These are phyloP conservation scores for Ruditapes philippinarum DNA, from an alignment of 1,140 invertebrate species.

Conservation along the genomic window DNA sequence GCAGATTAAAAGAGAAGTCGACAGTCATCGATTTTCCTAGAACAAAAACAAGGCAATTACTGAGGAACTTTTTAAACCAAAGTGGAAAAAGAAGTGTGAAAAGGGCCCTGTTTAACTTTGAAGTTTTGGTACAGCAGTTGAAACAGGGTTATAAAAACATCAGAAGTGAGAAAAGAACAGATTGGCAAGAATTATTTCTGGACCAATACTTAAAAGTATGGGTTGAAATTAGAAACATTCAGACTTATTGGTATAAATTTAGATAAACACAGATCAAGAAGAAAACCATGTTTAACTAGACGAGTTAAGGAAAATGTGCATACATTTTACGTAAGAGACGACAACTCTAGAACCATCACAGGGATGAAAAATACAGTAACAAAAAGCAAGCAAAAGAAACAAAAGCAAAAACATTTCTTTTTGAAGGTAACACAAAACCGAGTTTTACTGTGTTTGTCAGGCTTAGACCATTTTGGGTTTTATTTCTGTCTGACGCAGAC, in stretches of 20 bases:
- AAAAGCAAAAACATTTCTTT: background rate
- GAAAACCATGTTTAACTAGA: slow-evolving; percentile 7
- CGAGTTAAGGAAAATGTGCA: slow-evolving; percentile 17
- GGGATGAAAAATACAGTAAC: slow-evolving; percentile 35
- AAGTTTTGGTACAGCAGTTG: slow-evolving; percentile 7
- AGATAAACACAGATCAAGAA: background rate
- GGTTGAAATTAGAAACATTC: background rate
- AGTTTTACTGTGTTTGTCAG: slow-evolving; percentile 26
- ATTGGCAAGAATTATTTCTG: slow-evolving; percentile 1
- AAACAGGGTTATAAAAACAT: background rate
- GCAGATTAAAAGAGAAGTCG: background rate
- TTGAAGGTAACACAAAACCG: background rate
- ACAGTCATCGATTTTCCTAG: slow-evolving; percentile 10
- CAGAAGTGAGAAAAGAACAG: background rate
- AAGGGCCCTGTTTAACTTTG: slow-evolving; percentile 9
- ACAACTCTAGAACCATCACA: slow-evolving; percentile 38
- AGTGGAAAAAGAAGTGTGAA: background rate
- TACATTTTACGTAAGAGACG: slow-evolving; percentile 1
- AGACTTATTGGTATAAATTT: background rate
- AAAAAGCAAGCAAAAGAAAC: slow-evolving; percentile 29
- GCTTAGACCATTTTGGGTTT: slow-evolving; percentile 37
- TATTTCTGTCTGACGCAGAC: slow-evolving; percentile 23
- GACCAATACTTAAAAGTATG: slow-evolving; percentile 29
- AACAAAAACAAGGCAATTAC: slow-evolving; percentile 21
- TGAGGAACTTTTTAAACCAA: background rate